These are phyloP conservation scores for Teinopalpus imperialis DNA, from an alignment of 2,888 invertebrate species.

Conservation along the genomic window DNA sequence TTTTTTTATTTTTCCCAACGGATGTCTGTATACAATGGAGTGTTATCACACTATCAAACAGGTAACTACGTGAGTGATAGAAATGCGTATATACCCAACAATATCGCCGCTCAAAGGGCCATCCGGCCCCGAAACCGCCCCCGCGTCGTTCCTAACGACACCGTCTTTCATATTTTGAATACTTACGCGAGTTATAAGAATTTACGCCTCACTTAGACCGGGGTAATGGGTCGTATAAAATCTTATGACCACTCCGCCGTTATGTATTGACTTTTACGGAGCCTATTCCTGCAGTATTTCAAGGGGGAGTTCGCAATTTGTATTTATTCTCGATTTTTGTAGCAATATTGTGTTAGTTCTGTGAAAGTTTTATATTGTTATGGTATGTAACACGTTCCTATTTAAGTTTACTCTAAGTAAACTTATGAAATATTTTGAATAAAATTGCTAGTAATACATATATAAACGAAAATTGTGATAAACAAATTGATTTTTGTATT, in stretches of 20 bases:
- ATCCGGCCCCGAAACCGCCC: constrained; percentile 16
- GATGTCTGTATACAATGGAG: no score
- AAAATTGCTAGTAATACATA: no score
- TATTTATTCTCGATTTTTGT: constrained; percentile 18
- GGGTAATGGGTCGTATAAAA: constrained; percentile 76
- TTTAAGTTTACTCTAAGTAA: background rate
- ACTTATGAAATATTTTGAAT: no score
- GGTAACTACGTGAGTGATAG: background rate
- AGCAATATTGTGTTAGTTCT: constrained; percentile 15
- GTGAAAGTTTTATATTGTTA: constrained; percentile 16
- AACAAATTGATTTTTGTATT: no score
- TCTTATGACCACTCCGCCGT: constrained; percentile 74
- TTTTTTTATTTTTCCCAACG: no score
- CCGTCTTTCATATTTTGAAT: constrained; percentile 78
- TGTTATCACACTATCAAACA: constrained; percentile 10
- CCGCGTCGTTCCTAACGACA: constrained; percentile 49
- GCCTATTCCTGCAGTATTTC: constrained; percentile 31
- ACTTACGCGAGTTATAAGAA: constrained; percentile 78
- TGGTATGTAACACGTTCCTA: background rate
- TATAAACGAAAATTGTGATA: no score
- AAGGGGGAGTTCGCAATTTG: constrained; percentile 22
- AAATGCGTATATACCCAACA: background rate
- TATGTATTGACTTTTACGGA: constrained; percentile 74
- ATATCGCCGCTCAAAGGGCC: constrained; percentile 4
- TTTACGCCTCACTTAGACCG: constrained; percentile 75